phyloP scores from a whole-genome alignment of 2,888 invertebrate species.

The Cryptophagus acutangulus region DNA sequence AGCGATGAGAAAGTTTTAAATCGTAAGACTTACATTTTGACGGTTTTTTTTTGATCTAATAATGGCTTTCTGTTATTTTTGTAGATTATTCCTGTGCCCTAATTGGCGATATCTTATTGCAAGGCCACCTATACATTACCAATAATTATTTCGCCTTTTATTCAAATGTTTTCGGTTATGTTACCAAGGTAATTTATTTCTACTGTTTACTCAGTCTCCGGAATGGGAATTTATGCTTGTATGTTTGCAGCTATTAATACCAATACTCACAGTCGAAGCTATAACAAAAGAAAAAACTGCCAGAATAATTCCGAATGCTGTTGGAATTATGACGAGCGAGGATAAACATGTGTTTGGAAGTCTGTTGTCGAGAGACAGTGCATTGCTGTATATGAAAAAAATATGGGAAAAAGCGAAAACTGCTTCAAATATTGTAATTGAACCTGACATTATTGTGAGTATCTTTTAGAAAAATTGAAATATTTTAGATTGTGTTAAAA shows the following conservation, averaged over 20 bases:
- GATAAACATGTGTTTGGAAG: slow-evolving; percentile 88
- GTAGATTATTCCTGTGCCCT: slow-evolving; percentile 89
- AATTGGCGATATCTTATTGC: slow-evolving; percentile 85
- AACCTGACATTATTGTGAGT: slow-evolving; percentile 37
- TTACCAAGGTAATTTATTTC: slow-evolving; percentile 71
- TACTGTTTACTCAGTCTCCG: background rate
- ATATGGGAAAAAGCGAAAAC: slow-evolving; percentile 69
- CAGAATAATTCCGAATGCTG: slow-evolving; percentile 90
- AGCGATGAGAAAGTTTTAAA: slow-evolving; percentile 81
- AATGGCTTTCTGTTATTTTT: slow-evolving; percentile 34
- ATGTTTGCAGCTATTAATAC: slow-evolving; percentile 72
- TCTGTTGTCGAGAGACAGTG: slow-evolving; percentile 81
- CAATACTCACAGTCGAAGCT: slow-evolving; percentile 75
- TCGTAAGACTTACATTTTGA: slow-evolving; percentile 55
- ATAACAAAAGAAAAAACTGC: slow-evolving; percentile 93
- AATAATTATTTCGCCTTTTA: slow-evolving; percentile 94
- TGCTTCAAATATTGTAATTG: slow-evolving; percentile 35
- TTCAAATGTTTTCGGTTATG: slow-evolving; percentile 92
- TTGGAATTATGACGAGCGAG: slow-evolving; percentile 79
- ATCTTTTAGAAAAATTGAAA: too few relatives aligned
- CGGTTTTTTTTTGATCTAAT: slow-evolving; percentile 5
- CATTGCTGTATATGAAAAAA: slow-evolving; percentile 80
- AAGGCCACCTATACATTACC: slow-evolving; percentile 91
- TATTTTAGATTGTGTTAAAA: too few relatives aligned
- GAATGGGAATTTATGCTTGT: background rate